Evolutionary conservation across 2,797 vertebrate species (phyloP).

Genomic region (Rhincodon typus): DNA sequence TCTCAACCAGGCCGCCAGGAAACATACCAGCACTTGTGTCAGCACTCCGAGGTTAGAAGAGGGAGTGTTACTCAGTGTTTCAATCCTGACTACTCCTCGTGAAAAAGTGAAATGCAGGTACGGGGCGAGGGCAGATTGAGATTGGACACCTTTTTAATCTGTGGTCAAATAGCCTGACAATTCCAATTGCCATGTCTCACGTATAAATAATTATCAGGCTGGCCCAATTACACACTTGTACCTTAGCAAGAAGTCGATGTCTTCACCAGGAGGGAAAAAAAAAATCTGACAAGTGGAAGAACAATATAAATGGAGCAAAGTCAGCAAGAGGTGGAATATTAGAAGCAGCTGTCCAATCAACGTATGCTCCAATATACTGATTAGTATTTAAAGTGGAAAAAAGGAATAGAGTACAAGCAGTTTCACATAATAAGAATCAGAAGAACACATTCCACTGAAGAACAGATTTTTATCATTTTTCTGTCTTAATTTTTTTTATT

Average conservation of each 20-base stretch:
- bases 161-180: not conserved
- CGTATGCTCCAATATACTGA: not conserved
- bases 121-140: not conserved
- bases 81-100: not conserved
- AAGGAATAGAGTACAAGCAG: not conserved
- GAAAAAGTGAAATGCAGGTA: not conserved
- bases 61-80: not conserved
- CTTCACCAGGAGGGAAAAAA: not conserved
- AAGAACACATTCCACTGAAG: constrained; percentile 17
- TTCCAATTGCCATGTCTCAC: not conserved
- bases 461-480: constrained; percentile 20
- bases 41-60: not conserved
- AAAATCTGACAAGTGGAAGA: not conserved
- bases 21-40: not conserved
- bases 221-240: not conserved
- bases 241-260: not conserved
- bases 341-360: constrained; percentile 20
- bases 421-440: constrained; percentile 21
- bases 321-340: not conserved
- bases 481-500: not conserved
- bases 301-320: not conserved
- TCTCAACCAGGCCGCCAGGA: not conserved
- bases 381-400: not conserved
- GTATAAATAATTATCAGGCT: not conserved
- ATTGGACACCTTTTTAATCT: not conserved